Conservation (phyloP, 2,113 vertebrate species). For the Cryptomyrus ogoouensis region DNA sequence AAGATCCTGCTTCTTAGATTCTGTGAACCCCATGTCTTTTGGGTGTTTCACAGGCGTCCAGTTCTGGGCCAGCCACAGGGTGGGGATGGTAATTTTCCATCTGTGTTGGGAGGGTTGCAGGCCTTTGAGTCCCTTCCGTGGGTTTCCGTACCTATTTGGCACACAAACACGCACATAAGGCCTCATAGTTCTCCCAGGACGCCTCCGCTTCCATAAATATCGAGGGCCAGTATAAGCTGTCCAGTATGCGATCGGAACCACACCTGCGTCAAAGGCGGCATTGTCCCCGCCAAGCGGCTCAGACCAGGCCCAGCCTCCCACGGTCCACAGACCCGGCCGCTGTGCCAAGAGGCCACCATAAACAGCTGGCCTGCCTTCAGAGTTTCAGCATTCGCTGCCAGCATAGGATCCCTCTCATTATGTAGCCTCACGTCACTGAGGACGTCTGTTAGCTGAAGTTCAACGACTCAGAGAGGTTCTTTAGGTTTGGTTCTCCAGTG, state of each 20-base stretch:
- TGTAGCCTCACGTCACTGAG: neutral
- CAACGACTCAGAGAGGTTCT: neutral
- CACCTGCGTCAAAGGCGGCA: constrained; percentile 52
- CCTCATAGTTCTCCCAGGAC: constrained; percentile 37
- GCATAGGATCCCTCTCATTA: neutral
- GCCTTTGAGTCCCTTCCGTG: constrained; percentile 30
- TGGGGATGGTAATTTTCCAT: constrained; percentile 38
- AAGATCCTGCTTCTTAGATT: neutral
- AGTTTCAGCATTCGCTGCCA: constrained; percentile 16
- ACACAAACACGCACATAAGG: constrained; percentile 37
- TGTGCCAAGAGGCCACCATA: neutral
- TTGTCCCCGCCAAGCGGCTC: constrained; percentile 40
- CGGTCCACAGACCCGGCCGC: constrained; percentile 35
- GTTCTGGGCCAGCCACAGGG: neutral
- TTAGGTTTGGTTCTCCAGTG: neutral
- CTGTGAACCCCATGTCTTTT: neutral
- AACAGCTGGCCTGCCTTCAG: constrained; percentile 25
- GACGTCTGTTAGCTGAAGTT: neutral
- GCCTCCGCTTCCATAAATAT: constrained; percentile 37
- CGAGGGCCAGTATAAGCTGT: constrained; percentile 40
- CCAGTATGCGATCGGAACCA: constrained; percentile 40
- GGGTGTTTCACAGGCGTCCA: neutral
- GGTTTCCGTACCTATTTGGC: constrained; percentile 37
- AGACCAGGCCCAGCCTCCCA: constrained; percentile 33
- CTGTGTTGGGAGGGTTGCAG: constrained; percentile 6